phyloP scores from a whole-genome alignment of 2,797 vertebrate species.

The Malurus leucopterus region DNA sequence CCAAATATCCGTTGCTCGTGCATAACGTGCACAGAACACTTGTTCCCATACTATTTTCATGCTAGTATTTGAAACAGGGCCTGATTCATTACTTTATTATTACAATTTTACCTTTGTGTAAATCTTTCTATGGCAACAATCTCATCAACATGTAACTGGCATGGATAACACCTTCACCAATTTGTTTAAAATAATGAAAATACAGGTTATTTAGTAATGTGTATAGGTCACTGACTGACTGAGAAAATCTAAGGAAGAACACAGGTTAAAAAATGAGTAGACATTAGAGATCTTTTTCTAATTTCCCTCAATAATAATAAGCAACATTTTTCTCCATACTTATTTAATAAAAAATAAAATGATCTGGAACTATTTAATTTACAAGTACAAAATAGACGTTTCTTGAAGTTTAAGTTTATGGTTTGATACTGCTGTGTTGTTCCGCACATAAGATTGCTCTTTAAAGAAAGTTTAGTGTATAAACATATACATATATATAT shows the following conservation, averaged over 20 bases:
- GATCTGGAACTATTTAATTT: background rate
- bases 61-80: background rate
- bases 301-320: background rate
- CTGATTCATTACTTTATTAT: background rate
- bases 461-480: background rate
- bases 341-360: background rate
- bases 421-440: background rate
- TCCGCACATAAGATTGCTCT: background rate
- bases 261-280: background rate
- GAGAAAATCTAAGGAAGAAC: background rate
- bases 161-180: background rate
- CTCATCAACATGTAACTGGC: background rate
- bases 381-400: background rate
- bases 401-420: background rate
- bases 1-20: rapidly evolving
- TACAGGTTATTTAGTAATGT: background rate
- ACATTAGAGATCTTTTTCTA: background rate
- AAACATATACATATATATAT: background rate
- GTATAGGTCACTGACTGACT: background rate
- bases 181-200: background rate
- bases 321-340: background rate
- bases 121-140: background rate
- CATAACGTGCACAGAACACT: background rate
- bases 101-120: background rate
- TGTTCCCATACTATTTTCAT: background rate